phyloP scores from a whole-genome alignment of 2,113 vertebrate genomes.

The Scytalopus superciliaris region DNA sequence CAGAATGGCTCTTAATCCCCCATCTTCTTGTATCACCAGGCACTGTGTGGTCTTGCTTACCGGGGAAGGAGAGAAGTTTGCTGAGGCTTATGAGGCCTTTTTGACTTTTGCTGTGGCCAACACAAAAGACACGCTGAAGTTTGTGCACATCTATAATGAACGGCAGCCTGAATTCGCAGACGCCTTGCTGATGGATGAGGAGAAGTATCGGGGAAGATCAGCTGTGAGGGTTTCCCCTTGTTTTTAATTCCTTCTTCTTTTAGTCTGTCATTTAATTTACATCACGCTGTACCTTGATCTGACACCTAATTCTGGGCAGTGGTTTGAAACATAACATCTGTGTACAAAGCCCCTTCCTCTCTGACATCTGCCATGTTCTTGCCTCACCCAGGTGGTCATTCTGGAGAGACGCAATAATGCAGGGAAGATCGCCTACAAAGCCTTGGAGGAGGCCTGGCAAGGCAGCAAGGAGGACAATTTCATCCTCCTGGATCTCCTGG shows the following conservation, averaged over 20 bases:
- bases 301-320: background rate
- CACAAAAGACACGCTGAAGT: constrained; percentile 85
- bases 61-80: constrained; percentile 75
- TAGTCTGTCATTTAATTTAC: background rate
- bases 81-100: constrained; percentile 81
- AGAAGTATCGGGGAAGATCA: constrained; percentile 65
- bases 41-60: constrained; percentile 91
- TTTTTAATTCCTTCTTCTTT: background rate
- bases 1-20: background rate
- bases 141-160: constrained; percentile 83
- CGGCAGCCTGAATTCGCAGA: constrained; percentile 86
- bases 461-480: constrained; percentile 88
- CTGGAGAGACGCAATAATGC: constrained; percentile 87
- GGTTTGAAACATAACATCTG: background rate
- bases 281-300: background rate
- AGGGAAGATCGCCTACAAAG: constrained; percentile 83
- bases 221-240: constrained; percentile 60
- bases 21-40: constrained; percentile 55
- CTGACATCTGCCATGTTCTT: background rate
- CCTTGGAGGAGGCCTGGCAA: constrained; percentile 82
- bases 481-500: constrained; percentile 83
- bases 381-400: constrained; percentile 82
- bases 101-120: constrained; percentile 88
- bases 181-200: constrained; percentile 76
- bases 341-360: background rate